Conservation (phyloP, 2,888 invertebrate genomes). For the Synergus umbraculus region DNA sequence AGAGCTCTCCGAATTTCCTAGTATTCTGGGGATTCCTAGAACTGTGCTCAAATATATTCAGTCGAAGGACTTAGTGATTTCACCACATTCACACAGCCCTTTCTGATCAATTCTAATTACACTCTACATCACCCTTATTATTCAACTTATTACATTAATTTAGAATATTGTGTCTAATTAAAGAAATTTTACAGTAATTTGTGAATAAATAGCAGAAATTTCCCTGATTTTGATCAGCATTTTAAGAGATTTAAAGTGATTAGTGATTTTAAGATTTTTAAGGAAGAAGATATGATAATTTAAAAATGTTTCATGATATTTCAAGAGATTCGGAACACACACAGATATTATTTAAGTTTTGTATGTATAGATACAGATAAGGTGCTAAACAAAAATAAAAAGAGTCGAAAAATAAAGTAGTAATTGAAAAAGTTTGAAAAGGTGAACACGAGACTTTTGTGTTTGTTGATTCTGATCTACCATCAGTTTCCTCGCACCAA, state of each 20-base stretch:
- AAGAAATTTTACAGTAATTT: no score
- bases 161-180: no score
- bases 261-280: no score
- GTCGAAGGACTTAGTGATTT: conserved; percentile 16
- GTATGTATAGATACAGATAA: background rate
- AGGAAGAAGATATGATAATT: no score
- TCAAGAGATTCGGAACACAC: no score
- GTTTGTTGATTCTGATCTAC: background rate
- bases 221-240: no score
- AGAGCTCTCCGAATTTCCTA: conserved; percentile 5
- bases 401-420: background rate
- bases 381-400: background rate
- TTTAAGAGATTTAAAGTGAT: no score
- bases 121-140: background rate
- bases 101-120: background rate
- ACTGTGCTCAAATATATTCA: conserved; percentile 17
- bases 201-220: no score
- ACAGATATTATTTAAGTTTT: no score
- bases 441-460: background rate
- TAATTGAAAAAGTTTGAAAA: background rate
- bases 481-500: conserved; percentile 4
- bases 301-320: no score
- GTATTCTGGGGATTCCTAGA: background rate
- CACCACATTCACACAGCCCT: conserved; percentile 2
- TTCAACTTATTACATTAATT: no score